A percentile compares a stretch with the other conserved stretches of the same genome.
Conservation (phyloP, 2,888 invertebrate species). For the Micropterix aruncella region DNA sequence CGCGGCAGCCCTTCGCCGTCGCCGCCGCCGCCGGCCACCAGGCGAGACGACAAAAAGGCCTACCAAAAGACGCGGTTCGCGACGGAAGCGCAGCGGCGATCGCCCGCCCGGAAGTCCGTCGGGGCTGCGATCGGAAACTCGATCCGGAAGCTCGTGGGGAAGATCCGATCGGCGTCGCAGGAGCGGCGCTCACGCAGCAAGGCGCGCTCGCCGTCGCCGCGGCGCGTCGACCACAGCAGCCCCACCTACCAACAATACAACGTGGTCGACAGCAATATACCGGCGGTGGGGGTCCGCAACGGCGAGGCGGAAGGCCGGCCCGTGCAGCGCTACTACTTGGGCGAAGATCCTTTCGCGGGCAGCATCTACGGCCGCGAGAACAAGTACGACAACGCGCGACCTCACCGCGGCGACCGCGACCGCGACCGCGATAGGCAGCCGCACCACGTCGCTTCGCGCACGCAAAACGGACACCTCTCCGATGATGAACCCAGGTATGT, state of each 20-base stretch:
- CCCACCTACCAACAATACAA: slow-evolving; percentile 37
- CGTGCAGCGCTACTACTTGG: slow-evolving; percentile 68
- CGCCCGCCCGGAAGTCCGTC: slow-evolving; percentile 34
- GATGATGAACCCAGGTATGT: slow-evolving; percentile 33
- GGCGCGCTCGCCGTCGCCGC: slow-evolving; percentile 42
- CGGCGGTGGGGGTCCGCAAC: slow-evolving; percentile 15
- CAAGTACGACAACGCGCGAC: slow-evolving; percentile 58
- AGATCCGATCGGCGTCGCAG: slow-evolving; percentile 58
- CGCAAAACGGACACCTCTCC: slow-evolving; percentile 13
- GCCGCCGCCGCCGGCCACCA: slow-evolving; percentile 32
- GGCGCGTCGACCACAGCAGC: slow-evolving; percentile 26
- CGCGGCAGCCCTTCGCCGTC: slow-evolving; percentile 25
- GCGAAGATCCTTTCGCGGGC: slow-evolving; percentile 74
- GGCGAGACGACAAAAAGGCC: slow-evolving; percentile 38
- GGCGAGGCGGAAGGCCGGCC: slow-evolving; percentile 24
- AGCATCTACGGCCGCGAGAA: slow-evolving; percentile 76
- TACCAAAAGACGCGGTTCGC: slow-evolving; percentile 62
- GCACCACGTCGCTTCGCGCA: slow-evolving; percentile 14
- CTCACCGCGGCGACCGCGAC: slow-evolving; percentile 29
- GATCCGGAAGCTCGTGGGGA: slow-evolving; percentile 67
- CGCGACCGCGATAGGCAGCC: slow-evolving; percentile 23
- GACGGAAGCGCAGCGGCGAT: slow-evolving; percentile 22
- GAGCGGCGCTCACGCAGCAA: slow-evolving; percentile 52
- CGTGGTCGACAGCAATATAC: slow-evolving; percentile 29
- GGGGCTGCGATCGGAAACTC: slow-evolving; percentile 62